Evolutionary conservation across 2,113 vertebrate genomes (phyloP).

Genomic region (Mesitornis unicolor): DNA sequence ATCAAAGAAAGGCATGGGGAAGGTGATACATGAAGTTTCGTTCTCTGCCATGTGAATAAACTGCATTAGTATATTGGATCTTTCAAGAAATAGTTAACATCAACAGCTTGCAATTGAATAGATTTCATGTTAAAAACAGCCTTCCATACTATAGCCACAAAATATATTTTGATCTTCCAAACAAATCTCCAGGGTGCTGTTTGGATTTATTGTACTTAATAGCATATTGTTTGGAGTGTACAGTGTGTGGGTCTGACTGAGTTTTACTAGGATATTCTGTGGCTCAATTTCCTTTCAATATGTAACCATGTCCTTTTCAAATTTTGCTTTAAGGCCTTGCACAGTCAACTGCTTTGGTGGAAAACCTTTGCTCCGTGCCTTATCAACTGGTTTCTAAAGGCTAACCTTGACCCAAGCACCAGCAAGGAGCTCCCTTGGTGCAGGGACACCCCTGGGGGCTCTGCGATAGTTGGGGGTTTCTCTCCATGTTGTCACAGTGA

Average conservation of each 20-base stretch:
- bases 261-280: conserved; percentile 35
- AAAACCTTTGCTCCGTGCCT: not conserved
- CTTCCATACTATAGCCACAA: not conserved
- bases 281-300: conserved; percentile 58
- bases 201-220: conserved; percentile 41
- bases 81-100: conserved; percentile 29
- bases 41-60: conserved; percentile 39
- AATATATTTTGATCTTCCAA: conserved; percentile 37
- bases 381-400: not conserved
- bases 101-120: not conserved
- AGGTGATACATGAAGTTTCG: conserved; percentile 51
- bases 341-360: not conserved
- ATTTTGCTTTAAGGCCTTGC: not conserved
- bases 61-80: conserved; percentile 45
- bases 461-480: not conserved
- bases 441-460: not conserved
- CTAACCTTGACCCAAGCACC: not conserved
- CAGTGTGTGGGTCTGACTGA: not conserved
- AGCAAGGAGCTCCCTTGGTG: not conserved
- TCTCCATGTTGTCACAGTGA: not conserved
- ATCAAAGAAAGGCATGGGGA: conserved; percentile 55
- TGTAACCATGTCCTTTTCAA: not conserved
- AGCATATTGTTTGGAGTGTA: conserved; percentile 27
- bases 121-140: conserved; percentile 39
- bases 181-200: conserved; percentile 22